These are phyloP conservation scores for Anguilla obscura DNA, from an alignment of 2,797 vertebrate genomes.

Conservation along the genomic window DNA sequence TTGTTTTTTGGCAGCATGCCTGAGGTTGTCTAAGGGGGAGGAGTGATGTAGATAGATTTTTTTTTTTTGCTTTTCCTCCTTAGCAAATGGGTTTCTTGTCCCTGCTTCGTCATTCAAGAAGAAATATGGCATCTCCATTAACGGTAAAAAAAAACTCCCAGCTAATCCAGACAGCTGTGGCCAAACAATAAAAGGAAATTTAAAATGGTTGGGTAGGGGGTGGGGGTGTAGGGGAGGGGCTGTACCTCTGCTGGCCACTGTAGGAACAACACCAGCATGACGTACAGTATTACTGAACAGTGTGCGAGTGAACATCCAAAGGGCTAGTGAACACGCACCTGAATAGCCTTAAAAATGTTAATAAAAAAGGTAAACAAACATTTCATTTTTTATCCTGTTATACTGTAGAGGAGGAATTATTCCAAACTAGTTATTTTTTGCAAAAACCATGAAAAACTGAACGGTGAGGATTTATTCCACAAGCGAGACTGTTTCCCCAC, in stretches of 20 bases:
- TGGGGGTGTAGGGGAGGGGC: background rate
- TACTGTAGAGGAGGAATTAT: background rate
- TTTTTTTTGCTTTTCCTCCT: background rate
- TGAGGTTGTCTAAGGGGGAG: constrained; percentile 31
- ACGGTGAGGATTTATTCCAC: too few relatives aligned
- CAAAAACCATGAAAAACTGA: background rate
- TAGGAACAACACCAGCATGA: background rate
- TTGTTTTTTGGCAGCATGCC: constrained; percentile 46
- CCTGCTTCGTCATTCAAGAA: constrained; percentile 14
- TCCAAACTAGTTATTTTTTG: background rate
- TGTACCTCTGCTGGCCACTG: background rate
- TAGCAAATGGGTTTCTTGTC: constrained; percentile 28
- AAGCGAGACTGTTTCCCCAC: background rate
- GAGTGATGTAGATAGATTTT: constrained; percentile 37
- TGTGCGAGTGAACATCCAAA: background rate
- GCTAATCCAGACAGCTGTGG: constrained; percentile 9
- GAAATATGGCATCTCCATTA: constrained; percentile 25
- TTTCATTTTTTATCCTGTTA: background rate
- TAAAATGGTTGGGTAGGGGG: background rate
- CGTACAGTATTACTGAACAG: background rate
- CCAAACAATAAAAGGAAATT: background rate
- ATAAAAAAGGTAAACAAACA: background rate
- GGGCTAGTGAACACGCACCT: background rate
- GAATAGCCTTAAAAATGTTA: background rate
- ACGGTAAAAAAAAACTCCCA: background rate